These are phyloP conservation scores for Nibea albiflora DNA, from an alignment of 2,113 vertebrate genomes.

Conservation along the genomic window DNA sequence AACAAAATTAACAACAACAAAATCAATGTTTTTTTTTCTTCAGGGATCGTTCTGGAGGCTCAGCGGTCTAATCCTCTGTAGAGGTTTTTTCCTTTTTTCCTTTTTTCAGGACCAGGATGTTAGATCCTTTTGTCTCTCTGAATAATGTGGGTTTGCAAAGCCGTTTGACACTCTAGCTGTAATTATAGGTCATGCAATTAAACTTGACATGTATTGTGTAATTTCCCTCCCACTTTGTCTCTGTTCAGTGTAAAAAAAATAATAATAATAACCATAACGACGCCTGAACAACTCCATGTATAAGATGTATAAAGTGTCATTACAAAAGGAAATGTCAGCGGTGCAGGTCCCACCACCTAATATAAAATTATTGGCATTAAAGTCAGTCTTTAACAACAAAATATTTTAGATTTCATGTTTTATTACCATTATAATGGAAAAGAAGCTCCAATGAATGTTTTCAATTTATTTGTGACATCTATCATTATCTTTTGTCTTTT, in stretches of 20 bases:
- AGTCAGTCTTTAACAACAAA: background rate
- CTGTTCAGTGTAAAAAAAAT: background rate
- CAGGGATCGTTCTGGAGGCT: background rate
- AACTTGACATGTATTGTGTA: conserved; percentile 6
- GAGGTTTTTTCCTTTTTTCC: background rate
- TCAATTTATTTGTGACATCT: background rate
- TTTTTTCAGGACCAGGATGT: background rate
- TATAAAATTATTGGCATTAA: background rate
- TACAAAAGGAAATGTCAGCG: background rate
- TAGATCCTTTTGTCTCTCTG: background rate
- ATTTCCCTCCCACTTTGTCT: background rate
- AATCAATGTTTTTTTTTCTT: background rate
- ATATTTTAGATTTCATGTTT: background rate
- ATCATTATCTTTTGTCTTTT: background rate
- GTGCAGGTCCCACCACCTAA: background rate
- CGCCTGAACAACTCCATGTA: background rate
- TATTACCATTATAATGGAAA: background rate
- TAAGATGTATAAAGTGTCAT: background rate
- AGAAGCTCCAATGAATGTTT: background rate
- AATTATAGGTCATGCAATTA: conserved; percentile 1
- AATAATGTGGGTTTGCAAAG: background rate
- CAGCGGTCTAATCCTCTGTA: background rate
- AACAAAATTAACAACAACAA: background rate
- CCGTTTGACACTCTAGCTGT: background rate
- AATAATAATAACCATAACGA: background rate